These are phyloP conservation scores for Capreolus pygargus DNA, from an alignment of 2,113 vertebrate genomes.

Conservation along the genomic window DNA sequence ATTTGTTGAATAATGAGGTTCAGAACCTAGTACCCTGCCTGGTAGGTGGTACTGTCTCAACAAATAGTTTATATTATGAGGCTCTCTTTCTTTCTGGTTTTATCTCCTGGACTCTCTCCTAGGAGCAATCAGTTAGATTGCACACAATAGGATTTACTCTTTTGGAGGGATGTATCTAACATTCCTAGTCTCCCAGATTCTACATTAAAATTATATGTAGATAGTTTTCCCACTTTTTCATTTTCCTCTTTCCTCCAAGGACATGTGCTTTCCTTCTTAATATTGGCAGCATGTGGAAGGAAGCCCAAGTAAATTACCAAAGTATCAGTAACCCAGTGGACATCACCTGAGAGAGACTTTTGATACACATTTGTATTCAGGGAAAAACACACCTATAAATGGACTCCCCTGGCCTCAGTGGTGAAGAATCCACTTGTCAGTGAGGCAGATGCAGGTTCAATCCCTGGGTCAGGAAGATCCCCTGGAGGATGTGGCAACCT, in stretches of 20 bases:
- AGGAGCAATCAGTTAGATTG: background rate
- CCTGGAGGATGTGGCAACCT: background rate
- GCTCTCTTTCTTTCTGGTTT: background rate
- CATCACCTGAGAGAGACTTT: background rate
- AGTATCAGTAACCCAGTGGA: background rate
- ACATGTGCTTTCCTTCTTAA: background rate
- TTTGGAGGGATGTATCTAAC: background rate
- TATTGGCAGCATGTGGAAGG: background rate
- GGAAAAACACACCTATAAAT: background rate
- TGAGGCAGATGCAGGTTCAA: background rate
- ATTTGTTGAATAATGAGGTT: background rate
- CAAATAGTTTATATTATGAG: background rate
- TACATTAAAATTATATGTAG: background rate
- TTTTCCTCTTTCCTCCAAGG: background rate
- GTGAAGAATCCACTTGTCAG: background rate
- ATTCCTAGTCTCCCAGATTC: background rate
- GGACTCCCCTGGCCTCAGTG: background rate
- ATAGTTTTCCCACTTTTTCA: background rate
- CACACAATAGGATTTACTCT: background rate
- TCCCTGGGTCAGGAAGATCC: background rate
- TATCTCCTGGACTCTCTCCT: background rate
- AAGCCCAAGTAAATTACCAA: background rate
- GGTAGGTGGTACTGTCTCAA: background rate
- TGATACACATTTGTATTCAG: background rate
- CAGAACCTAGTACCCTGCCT: background rate